Conservation (phyloP, 2,888 invertebrate species). For the Rhamphomyia laevipes region DNA sequence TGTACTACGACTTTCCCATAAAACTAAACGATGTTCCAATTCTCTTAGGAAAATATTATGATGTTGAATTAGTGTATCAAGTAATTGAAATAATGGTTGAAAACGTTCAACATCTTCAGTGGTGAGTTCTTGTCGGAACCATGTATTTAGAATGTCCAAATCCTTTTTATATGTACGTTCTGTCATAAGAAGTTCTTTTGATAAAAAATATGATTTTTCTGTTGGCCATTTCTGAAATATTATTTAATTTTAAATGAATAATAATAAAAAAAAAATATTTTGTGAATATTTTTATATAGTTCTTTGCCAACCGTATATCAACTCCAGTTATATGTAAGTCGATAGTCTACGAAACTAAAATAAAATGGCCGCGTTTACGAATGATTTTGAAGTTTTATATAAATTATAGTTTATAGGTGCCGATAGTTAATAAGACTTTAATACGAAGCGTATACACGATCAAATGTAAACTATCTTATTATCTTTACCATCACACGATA, state of each 20-base stretch:
- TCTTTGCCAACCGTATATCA: background rate
- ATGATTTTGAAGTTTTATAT: no score
- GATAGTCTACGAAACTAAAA: no score
- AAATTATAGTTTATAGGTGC: no score
- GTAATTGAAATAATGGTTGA: conserved; percentile 46
- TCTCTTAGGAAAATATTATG: conserved; percentile 71
- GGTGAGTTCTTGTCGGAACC: conserved; percentile 60
- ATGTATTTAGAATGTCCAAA: conserved; percentile 77
- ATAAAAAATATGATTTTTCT: conserved; percentile 69
- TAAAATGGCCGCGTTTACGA: no score
- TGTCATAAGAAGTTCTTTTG: conserved; percentile 90
- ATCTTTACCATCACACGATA: no score
- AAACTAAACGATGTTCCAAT: conserved; percentile 59
- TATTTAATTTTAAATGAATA: conserved; percentile 6
- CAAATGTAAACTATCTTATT: no score
- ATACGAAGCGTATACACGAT: no score
- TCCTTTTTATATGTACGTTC: conserved; percentile 93
- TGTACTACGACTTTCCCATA: conserved; percentile 56
- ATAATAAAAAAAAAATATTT: no score
- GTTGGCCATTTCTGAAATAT: conserved; percentile 47
- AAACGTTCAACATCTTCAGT: conserved; percentile 43
- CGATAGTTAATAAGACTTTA: no score
- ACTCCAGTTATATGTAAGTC: no score
- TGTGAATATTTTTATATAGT: background rate
- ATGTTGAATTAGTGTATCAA: conserved; percentile 72